phyloP scores from a whole-genome alignment of 2,113 vertebrate genomes.

The Pan paniscus region DNA sequence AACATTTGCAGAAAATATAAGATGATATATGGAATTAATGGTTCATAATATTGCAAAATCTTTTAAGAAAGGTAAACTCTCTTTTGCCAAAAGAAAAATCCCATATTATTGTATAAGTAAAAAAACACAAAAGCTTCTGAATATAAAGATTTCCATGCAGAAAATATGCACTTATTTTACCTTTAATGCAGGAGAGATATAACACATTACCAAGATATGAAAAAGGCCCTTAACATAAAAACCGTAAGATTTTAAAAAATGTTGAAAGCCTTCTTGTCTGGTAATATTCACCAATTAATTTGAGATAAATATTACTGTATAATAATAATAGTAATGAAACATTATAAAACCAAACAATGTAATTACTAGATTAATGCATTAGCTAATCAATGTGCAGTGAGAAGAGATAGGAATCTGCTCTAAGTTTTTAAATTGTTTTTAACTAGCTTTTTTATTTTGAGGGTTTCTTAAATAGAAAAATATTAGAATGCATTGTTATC shows the following conservation, averaged over 20 bases:
- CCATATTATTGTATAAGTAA: neutral
- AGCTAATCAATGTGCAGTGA: neutral
- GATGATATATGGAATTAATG: neutral
- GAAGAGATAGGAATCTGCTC: neutral
- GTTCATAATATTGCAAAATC: neutral
- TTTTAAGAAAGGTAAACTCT: neutral
- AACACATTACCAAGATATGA: neutral
- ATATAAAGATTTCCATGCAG: neutral
- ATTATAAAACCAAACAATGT: neutral
- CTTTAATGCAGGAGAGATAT: neutral
- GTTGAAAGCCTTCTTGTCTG: neutral
- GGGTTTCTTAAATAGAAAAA: slow-evolving; percentile 10
- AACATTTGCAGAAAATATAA: neutral
- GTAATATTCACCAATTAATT: neutral
- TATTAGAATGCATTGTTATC: neutral
- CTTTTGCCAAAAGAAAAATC: neutral
- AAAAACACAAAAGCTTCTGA: neutral
- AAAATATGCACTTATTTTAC: neutral
- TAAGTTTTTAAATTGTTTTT: neutral
- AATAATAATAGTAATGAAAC: neutral
- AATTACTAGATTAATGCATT: neutral
- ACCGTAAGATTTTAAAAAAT: neutral
- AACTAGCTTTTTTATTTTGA: neutral
- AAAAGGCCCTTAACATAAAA: neutral
- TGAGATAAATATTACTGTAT: neutral